phyloP scores from a whole-genome alignment of 2,797 vertebrate genomes.

The Siniperca obscura region DNA sequence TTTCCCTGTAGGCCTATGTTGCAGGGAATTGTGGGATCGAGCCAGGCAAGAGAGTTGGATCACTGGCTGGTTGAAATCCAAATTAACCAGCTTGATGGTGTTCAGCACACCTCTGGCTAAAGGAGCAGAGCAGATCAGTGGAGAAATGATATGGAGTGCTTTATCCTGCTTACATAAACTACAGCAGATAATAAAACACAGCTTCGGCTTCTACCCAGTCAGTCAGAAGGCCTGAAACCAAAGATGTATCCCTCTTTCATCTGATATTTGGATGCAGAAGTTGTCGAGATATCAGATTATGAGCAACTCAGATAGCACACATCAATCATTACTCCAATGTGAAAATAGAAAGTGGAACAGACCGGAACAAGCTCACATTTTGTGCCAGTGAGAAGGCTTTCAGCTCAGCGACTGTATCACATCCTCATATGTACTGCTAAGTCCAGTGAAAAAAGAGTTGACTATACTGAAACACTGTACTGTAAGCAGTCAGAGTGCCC shows the following conservation, averaged over 20 bases:
- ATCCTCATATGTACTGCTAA: constrained; percentile 60
- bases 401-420: constrained; percentile 48
- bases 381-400: constrained; percentile 39
- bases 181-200: constrained; percentile 44
- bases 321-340: constrained; percentile 65
- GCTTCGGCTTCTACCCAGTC: neutral
- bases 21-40: constrained; percentile 40
- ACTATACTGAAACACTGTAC: constrained; percentile 59
- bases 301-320: constrained; percentile 33
- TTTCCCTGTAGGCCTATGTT: constrained; percentile 4
- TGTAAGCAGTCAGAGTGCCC: constrained; percentile 29
- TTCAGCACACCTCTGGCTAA: constrained; percentile 12
- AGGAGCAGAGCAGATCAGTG: constrained; percentile 39
- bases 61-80: neutral
- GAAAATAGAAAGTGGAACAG: constrained; percentile 70
- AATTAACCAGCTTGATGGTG: neutral
- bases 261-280: constrained; percentile 61
- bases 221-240: constrained; percentile 39
- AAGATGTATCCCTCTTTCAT: constrained; percentile 49
- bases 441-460: constrained; percentile 75
- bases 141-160: constrained; percentile 14
- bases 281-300: constrained; percentile 62
- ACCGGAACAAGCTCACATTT: constrained; percentile 50
- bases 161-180: constrained; percentile 46
- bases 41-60: neutral